Evolutionary conservation across 1,140 invertebrate species (phyloP).

Genomic region (Neodiprion virginianus): DNA sequence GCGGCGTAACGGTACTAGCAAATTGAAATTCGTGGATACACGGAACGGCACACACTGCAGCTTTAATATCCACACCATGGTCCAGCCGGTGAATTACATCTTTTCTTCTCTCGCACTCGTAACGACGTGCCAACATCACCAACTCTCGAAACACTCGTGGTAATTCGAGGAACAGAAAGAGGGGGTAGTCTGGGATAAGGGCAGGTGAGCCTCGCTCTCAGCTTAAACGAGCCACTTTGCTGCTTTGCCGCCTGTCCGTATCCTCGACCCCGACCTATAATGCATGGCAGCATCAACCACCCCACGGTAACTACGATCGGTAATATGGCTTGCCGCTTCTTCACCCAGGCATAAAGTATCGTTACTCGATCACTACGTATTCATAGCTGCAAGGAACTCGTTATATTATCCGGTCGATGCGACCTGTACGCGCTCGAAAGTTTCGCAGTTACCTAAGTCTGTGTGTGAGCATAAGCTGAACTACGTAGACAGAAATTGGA

Average conservation of each 20-base stretch:
- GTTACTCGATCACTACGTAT: conserved; percentile 1
- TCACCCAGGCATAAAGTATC: conserved; percentile 1
- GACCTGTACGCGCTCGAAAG: not conserved
- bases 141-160: not conserved
- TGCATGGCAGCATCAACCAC: not conserved
- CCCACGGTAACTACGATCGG: not conserved
- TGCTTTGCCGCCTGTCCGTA: not conserved
- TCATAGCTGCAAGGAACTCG: not conserved
- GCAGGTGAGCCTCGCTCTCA: not conserved
- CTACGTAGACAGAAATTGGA: too few relatives aligned
- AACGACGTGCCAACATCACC: not conserved
- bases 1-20: not conserved
- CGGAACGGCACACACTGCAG: not conserved
- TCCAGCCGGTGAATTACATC: not conserved
- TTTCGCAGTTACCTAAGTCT: not conserved
- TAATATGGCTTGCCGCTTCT: not conserved
- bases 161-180: not conserved
- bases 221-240: too few relatives aligned
- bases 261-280: not conserved
- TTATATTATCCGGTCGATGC: not conserved
- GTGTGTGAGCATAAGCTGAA: not conserved
- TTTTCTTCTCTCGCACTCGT: not conserved
- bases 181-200: not conserved
- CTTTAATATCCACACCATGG: not conserved
- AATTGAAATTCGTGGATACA: not conserved